phyloP scores from a whole-genome alignment of 2,113 vertebrate species.

The Probosciger aterrimus region DNA sequence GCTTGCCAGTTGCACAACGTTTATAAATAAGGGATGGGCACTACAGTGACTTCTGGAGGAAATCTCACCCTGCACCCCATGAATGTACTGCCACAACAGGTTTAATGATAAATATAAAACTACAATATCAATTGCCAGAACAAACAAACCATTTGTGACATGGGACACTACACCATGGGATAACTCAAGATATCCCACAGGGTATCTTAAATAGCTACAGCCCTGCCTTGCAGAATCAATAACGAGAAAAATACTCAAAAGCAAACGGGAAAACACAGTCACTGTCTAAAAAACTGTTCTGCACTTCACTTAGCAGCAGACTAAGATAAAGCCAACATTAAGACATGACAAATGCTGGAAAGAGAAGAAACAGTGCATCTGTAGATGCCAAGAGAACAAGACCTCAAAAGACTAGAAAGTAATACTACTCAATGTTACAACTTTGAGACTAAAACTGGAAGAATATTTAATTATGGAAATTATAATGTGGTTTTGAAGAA shows the following conservation, averaged over 20 bases:
- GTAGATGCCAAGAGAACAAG: background rate
- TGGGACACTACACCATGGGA: rapidly evolving
- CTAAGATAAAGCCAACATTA: background rate
- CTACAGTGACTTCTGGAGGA: background rate
- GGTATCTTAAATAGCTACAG: background rate
- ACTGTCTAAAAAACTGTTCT: background rate
- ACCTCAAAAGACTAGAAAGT: background rate
- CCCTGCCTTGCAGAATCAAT: background rate
- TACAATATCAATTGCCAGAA: background rate
- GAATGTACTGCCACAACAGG: background rate
- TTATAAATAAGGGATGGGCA: background rate
- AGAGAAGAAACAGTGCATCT: background rate
- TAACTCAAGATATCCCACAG: background rate
- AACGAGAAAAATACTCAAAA: background rate
- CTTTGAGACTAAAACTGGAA: background rate
- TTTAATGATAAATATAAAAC: background rate
- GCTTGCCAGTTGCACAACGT: background rate
- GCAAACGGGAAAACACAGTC: background rate
- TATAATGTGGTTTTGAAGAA: background rate
- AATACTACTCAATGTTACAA: background rate
- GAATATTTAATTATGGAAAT: background rate
- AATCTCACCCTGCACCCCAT: background rate
- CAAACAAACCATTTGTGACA: background rate
- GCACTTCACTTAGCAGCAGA: background rate
- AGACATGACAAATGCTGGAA: background rate